Base-by-base conservation (phyloP, 2,797 vertebrate genomes). In the Petrocephalus sullivani region DNA sequence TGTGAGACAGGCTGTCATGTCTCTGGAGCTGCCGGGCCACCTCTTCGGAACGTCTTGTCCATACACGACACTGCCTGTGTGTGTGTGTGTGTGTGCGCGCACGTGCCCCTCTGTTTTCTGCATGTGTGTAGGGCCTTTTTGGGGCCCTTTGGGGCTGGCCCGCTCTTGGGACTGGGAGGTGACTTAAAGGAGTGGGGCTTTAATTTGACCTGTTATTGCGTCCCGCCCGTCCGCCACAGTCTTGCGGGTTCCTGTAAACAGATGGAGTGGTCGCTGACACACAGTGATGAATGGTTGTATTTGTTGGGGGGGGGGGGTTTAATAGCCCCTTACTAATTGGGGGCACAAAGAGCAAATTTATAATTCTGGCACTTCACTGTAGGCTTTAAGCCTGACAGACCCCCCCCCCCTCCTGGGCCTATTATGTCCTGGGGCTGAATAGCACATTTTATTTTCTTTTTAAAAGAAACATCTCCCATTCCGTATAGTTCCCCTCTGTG, bases 301-400 rank as follows among this genome's bases (percentile, higher is more conserved):
- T 98, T 96, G 96, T 95, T 95, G 95, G 95, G 96, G 95, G 95
- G 96, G 95, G 96, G 96, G 96, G 7, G 97, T 98, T 98, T 97
- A 97, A 97, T 97, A 96, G 97, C 95, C 96, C 96, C 95, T 95
- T 96, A 94, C 97, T 98, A 98, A 98, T 98, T 98, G 97, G 95
- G 96, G 95, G 95, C 95, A 94, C 96, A 94, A 93, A 93, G 96
- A 97, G 96, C 97, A 96, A 96, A 97, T 96, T 91, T 95, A 97
- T 98, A 97, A 98, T 97, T 97, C 96, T 96, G 94, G 95, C 96
- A 95, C 96, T 97, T 97, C 96, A 96, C 96, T 97, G 96, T 94
- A 95, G 94, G 92, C 95, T 94, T 96, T 95, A 95, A 96, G 96
- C 96, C 96, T 95, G 95, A 92, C 91, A 93, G 91, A 89, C 93